Evolutionary conservation across 1,140 invertebrate species (phyloP), one percentile per base, ranked within the genome.

Genomic region (Mizuhopecten yessoensis): DNA sequence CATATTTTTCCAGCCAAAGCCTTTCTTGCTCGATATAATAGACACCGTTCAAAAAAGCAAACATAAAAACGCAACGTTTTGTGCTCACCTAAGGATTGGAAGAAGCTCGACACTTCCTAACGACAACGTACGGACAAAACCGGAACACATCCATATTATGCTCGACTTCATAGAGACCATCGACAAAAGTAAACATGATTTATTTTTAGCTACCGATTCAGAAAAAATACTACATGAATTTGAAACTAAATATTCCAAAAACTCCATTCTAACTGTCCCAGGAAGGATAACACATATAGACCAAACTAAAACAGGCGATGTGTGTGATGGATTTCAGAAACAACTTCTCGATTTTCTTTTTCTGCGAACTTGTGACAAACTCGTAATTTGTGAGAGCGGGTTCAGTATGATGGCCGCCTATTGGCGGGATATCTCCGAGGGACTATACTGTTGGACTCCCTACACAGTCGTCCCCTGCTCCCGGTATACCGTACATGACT

Each of bases 291-390:
- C 57, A 9, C 57, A 75, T 13, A 75, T 75, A 75, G 57, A 75
- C 57, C 57, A 75, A 75, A 75, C 57, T 29, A 75, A 29, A 17
- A 75, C 23, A 5, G 57, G 57, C 5, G n/a, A 75, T 75, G 5
- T 75, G 17, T 75, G 57, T 75, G 57, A 75, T 29, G 57, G 57
- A 5, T 75, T 75, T 17, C 57, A 75, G 23, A 75, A 75, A n/a
- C 57, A 75, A 75, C 57, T 75, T n/a, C n/a, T 75, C 1, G 57
- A 75, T 75, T 75, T 75, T 75, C n/a, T 75, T n/a, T n/a, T 75
- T 29, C 11, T 75, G 9, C 5, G 23, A 3, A n/a, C 23, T 29
- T 75, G 57, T 75, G 57, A 75, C n/a, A 75, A 75, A 75, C 17
- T 75, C 5, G 57, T 75, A 5, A 29, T 75, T n/a, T 75, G 57